These are phyloP conservation scores for Caranx melampygus DNA, from an alignment of 2,113 vertebrate species.

Conservation along the genomic window DNA sequence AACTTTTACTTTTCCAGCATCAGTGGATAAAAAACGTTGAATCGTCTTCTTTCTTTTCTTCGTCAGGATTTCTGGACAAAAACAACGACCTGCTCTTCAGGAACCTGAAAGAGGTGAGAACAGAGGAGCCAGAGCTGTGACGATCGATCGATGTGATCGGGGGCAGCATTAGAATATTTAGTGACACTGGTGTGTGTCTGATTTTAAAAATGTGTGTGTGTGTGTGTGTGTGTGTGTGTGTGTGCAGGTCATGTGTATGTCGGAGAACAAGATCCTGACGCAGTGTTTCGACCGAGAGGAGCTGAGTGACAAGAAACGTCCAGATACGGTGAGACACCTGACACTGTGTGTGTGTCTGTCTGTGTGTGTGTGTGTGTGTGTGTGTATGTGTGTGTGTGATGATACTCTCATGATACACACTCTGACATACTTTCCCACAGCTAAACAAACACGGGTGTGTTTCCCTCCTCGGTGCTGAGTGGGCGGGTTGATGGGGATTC, in stretches of 20 bases:
- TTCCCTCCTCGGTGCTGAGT: constrained; percentile 41
- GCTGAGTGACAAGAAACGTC: constrained; percentile 96
- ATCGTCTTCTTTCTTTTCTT: constrained; percentile 17
- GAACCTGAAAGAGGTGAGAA: constrained; percentile 96
- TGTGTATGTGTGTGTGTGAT: not conserved
- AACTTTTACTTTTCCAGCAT: too few species aligned
- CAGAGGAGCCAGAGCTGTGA: not conserved
- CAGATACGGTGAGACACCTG: constrained; percentile 90
- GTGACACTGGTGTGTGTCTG: too few species aligned
- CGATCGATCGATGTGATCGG: not conserved
- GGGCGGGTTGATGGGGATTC: constrained; percentile 62
- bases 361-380: not conserved
- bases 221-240: too few species aligned
- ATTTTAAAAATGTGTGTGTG: not conserved
- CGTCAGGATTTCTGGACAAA: constrained; percentile 96
- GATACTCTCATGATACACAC: not conserved
- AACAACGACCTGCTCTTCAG: constrained; percentile 99
- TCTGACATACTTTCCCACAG: constrained; percentile 64
- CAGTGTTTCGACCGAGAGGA: constrained; percentile 93
- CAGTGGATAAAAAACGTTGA: too few species aligned
- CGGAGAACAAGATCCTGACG: constrained; percentile 93
- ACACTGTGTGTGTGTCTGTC: not conserved
- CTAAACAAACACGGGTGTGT: constrained; percentile 64
- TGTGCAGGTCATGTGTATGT: constrained; percentile 93
- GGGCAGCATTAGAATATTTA: not conserved